Evolutionary conservation across 2,113 vertebrate genomes (phyloP).

Genomic region (Dermatemys mawii): DNA sequence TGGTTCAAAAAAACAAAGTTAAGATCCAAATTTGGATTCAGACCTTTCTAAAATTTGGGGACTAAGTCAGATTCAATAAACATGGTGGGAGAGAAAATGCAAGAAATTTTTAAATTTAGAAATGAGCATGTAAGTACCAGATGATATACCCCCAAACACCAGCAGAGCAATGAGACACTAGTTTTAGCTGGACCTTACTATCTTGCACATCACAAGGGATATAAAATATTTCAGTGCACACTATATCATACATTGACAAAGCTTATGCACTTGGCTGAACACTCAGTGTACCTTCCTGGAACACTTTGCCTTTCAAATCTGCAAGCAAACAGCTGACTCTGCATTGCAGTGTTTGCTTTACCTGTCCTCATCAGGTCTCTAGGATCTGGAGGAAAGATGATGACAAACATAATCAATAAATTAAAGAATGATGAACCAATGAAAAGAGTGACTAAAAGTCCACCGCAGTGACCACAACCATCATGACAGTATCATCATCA

Average conservation of each 20-base stretch:
- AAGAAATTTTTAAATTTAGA: not conserved
- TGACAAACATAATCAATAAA: constrained; percentile 90
- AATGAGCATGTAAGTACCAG: not conserved
- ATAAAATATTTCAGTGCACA: not conserved
- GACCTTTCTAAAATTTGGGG: rapidly evolving
- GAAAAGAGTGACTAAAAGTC: constrained; percentile 80
- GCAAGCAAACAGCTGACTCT: constrained; percentile 77
- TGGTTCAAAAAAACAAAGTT: not conserved
- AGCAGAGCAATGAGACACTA: not conserved
- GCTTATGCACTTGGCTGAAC: not conserved
- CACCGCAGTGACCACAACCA: constrained; percentile 67
- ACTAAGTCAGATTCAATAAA: not conserved
- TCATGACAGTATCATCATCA: constrained; percentile 63
- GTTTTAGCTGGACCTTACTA: not conserved
- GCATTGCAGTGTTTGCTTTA: constrained; percentile 76
- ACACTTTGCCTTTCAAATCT: constrained; percentile 72
- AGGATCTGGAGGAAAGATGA: constrained; percentile 74
- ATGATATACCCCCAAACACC: not conserved
- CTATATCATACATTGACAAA: not conserved
- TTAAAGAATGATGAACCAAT: constrained; percentile 92
- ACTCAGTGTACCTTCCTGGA: not conserved
- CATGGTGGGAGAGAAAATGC: rapidly evolving
- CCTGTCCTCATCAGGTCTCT: constrained; percentile 75
- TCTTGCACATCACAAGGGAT: not conserved
- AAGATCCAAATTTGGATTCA: not conserved